Percentiles rank a stretch among this genome's conserved stretches.
Evolutionary conservation across 2,888 invertebrate species (phyloP).

Genomic region (Mythimna impura): DNA sequence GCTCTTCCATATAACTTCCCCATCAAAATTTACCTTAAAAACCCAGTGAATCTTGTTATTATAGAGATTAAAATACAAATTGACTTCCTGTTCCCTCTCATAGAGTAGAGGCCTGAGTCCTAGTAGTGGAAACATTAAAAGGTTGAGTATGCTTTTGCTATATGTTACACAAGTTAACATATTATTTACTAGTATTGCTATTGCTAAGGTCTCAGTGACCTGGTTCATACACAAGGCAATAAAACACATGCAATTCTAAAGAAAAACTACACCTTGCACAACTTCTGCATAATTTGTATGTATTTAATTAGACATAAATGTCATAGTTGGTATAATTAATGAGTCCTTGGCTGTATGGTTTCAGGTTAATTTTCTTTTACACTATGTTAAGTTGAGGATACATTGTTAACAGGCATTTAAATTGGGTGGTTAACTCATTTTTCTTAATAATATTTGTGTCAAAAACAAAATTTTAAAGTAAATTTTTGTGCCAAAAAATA

Average conservation of each 20-base stretch:
- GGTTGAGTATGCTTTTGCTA: too few species aligned
- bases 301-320: conserved; percentile 29
- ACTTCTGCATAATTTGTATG: conserved; percentile 33
- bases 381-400: neutral
- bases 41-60: too few species aligned
- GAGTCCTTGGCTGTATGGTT: conserved; percentile 5
- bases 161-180: neutral
- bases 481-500: too few species aligned
- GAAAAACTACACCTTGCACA: conserved; percentile 19
- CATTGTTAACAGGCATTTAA: neutral
- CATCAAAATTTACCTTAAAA: too few species aligned
- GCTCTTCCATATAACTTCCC: too few species aligned
- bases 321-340: conserved; percentile 28
- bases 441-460: too few species aligned
- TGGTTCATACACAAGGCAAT: conserved; percentile 34
- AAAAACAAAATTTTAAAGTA: too few species aligned
- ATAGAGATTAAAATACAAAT: too few species aligned
- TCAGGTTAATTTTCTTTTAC: neutral
- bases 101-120: too few species aligned
- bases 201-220: conserved; percentile 31
- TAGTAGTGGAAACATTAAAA: too few species aligned
- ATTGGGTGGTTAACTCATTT: neutral
- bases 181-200: neutral
- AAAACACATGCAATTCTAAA: conserved; percentile 36
- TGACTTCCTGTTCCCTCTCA: too few species aligned